These are phyloP conservation scores for Eucriotettix oculatus DNA, from an alignment of 2,888 invertebrate genomes.

Conservation along the genomic window DNA sequence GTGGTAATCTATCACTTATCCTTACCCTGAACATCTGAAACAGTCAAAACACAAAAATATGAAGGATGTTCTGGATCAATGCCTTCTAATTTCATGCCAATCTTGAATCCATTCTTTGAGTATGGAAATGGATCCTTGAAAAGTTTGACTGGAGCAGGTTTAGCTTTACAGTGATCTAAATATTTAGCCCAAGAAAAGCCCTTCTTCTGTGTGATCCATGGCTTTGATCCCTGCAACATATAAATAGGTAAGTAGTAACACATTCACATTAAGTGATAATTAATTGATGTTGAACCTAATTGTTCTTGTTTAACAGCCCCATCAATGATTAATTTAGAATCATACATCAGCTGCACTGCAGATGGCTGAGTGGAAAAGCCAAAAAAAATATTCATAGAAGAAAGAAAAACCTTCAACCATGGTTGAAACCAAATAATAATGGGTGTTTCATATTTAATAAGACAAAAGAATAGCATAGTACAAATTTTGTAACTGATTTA, in stretches of 20 bases:
- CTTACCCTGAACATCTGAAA: constrained; percentile 48
- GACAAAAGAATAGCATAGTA: too few relatives aligned
- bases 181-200: constrained; percentile 67
- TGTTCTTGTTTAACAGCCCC: too few relatives aligned
- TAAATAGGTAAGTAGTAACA: background rate
- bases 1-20: background rate
- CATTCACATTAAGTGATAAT: too few relatives aligned
- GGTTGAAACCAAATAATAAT: too few relatives aligned
- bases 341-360: too few relatives aligned
- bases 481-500: too few relatives aligned
- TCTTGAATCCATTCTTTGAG: constrained; percentile 47
- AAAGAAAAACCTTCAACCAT: too few relatives aligned
- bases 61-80: constrained; percentile 86
- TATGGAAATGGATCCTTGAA: constrained; percentile 62
- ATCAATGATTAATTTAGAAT: too few relatives aligned
- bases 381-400: too few relatives aligned
- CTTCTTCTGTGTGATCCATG: constrained; percentile 52
- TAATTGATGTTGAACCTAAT: too few relatives aligned
- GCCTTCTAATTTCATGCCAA: constrained; percentile 83
- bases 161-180: constrained; percentile 52
- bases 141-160: constrained; percentile 57
- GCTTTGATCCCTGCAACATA: constrained; percentile 17
- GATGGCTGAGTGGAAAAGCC: too few relatives aligned
- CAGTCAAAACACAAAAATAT: constrained; percentile 72
- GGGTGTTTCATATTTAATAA: too few relatives aligned